Conservation (phyloP, 2,888 invertebrate genomes). For the Ormyrus pomaceus region DNA sequence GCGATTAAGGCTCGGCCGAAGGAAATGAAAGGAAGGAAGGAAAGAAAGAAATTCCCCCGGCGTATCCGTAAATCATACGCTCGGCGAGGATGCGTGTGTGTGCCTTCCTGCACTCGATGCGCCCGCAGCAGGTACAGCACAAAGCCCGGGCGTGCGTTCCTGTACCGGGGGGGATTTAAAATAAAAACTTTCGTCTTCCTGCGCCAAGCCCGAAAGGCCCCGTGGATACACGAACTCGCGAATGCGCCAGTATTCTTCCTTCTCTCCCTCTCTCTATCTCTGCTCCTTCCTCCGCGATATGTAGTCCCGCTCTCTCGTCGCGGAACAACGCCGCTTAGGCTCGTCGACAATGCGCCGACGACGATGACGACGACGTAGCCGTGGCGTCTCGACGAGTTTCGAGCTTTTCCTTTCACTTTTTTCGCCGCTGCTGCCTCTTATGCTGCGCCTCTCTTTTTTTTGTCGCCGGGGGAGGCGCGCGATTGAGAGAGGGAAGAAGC, state of each 20-base stretch:
- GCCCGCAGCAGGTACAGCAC: slow-evolving; percentile 48
- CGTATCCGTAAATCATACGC: slow-evolving; percentile 51
- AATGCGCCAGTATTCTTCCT: neutral
- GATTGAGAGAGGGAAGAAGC: neutral
- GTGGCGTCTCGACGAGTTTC: slow-evolving; percentile 17
- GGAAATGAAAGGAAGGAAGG: slow-evolving; percentile 37
- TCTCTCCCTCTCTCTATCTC: neutral
- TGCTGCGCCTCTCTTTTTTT: neutral
- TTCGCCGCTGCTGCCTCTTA: neutral
- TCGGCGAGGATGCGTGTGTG: slow-evolving; percentile 29
- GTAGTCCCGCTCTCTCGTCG: neutral
- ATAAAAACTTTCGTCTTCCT: slow-evolving; percentile 47
- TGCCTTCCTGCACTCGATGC: slow-evolving; percentile 16
- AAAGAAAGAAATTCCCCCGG: slow-evolving; percentile 40
- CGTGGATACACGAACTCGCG: neutral
- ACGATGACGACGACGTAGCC: neutral
- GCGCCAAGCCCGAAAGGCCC: neutral
- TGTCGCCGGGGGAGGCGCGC: neutral
- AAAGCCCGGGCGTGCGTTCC: slow-evolving; percentile 7
- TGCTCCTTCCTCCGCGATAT: slow-evolving; percentile 12
- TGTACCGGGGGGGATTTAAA: slow-evolving; percentile 40
- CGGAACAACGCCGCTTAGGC: slow-evolving; percentile 40
- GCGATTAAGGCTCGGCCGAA: slow-evolving; percentile 46
- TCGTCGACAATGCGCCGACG: slow-evolving; percentile 28
- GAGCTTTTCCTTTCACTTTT: slow-evolving; percentile 35